phyloP scores from a whole-genome alignment of 1,140 invertebrate species.

The Neelides sp. region DNA sequence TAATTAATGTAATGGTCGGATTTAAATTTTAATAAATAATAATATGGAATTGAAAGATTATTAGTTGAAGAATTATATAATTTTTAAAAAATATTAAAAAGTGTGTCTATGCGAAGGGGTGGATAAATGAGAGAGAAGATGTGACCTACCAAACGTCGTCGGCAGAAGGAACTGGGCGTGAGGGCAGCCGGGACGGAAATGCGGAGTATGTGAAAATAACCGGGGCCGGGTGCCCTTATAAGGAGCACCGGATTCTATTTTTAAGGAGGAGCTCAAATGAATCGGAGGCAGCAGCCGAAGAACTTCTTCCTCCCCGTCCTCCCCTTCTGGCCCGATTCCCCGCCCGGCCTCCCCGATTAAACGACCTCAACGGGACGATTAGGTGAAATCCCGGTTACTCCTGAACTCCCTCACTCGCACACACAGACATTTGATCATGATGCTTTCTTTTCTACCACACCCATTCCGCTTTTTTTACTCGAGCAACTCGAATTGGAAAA shows the following conservation, averaged over 20 bases:
- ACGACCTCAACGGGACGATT: too few relatives aligned
- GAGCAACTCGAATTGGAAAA: too few relatives aligned
- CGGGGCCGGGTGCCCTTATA: slow-evolving; percentile 22
- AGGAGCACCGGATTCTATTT: slow-evolving; percentile 27
- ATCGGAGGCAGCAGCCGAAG: not conserved
- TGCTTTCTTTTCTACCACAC: too few relatives aligned
- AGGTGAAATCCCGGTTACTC: too few relatives aligned
- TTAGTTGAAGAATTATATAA: not conserved
- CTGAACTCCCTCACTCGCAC: too few relatives aligned
- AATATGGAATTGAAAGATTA: not conserved
- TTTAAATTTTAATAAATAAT: too few relatives aligned
- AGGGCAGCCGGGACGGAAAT: slow-evolving; percentile 19
- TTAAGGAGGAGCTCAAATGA: slow-evolving; percentile 15
- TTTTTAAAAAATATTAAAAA: not conserved
- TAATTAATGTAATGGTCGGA: too few relatives aligned
- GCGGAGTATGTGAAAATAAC: slow-evolving; percentile 25
- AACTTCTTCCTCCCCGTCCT: not conserved
- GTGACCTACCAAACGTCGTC: slow-evolving; percentile 25
- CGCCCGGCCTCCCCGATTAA: too few relatives aligned
- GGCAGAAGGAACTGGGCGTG: slow-evolving; percentile 28
- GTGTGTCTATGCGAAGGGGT: slow-evolving; percentile 7
- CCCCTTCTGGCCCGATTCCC: too few relatives aligned
- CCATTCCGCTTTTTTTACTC: too few relatives aligned
- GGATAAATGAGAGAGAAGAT: slow-evolving; percentile 11
- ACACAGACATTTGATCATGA: too few relatives aligned